A percentile compares a stretch with the other conserved stretches of the same genome.
phyloP scores from a whole-genome alignment of 1,140 invertebrate genomes.

The Cotesia glomerata region DNA sequence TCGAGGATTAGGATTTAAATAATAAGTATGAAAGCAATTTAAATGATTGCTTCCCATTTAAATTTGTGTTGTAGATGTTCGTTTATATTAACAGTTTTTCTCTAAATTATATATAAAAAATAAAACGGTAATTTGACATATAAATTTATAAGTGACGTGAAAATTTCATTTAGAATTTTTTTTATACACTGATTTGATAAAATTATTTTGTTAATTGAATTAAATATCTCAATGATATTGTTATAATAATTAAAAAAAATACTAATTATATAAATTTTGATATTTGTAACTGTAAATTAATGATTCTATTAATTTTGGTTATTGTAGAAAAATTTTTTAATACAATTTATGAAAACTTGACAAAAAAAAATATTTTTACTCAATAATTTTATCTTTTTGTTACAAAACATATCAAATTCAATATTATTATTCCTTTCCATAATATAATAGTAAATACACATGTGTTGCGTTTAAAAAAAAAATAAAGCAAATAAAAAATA shows the following conservation, averaged over 20 bases:
- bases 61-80: background rate
- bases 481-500: background rate
- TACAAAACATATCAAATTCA: conserved; percentile 4
- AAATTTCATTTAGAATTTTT: no score
- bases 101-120: no score
- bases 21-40: background rate
- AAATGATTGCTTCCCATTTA: background rate
- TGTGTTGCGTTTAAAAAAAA: conserved; percentile 1
- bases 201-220: no score
- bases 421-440: conserved; percentile 2
- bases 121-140: no score
- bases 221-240: background rate
- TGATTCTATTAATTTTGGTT: conserved; percentile 29
- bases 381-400: background rate
- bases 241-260: background rate
- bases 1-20: background rate
- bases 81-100: no score
- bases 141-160: no score
- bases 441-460: background rate
- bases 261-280: conserved; percentile 10
- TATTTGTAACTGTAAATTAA: conserved; percentile 12
- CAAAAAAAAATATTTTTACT: background rate
- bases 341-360: conserved; percentile 19
- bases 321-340: conserved; percentile 16
- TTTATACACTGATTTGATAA: no score